phyloP scores from a whole-genome alignment of 2,888 invertebrate species.

The Synanthedon tipuliformis region DNA sequence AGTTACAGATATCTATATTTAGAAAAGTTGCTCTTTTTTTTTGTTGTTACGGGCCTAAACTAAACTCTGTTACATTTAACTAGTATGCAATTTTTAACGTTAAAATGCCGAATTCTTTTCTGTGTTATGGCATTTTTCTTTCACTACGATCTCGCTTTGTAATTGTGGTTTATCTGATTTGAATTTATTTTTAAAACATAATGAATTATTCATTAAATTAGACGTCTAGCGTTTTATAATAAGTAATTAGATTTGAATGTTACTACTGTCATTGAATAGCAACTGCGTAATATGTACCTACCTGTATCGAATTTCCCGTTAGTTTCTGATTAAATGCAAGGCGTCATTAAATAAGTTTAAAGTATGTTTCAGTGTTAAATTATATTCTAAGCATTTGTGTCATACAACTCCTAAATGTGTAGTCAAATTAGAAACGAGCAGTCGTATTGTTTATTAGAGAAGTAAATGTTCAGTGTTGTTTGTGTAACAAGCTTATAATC shows the following conservation, averaged over 20 bases:
- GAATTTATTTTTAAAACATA: not conserved
- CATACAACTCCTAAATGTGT: slow-evolving; percentile 24
- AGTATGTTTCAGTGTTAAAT: slow-evolving; percentile 1
- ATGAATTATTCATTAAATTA: not conserved
- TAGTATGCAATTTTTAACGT: no score
- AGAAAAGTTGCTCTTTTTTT: no score
- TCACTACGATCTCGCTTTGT: no score
- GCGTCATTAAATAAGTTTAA: not conserved
- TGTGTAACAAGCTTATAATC: slow-evolving; percentile 35
- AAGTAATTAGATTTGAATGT: slow-evolving; percentile 35
- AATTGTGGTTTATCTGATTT: no score
- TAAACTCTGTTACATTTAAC: no score
- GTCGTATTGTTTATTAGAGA: slow-evolving; percentile 31
- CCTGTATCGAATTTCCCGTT: not conserved
- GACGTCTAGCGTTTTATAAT: slow-evolving; percentile 2
- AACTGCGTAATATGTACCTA: not conserved
- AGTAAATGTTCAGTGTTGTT: slow-evolving; percentile 48
- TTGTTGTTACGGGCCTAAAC: no score
- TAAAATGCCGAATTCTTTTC: no score
- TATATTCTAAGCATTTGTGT: slow-evolving; percentile 10
- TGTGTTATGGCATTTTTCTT: no score
- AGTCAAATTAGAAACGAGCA: slow-evolving; percentile 22
- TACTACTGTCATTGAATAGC: slow-evolving; percentile 25
- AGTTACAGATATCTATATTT: no score
- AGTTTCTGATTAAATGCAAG: not conserved